phyloP scores from a whole-genome alignment of 53 echinoderm and acorn worm species.

The Holothuria leucospilota region DNA sequence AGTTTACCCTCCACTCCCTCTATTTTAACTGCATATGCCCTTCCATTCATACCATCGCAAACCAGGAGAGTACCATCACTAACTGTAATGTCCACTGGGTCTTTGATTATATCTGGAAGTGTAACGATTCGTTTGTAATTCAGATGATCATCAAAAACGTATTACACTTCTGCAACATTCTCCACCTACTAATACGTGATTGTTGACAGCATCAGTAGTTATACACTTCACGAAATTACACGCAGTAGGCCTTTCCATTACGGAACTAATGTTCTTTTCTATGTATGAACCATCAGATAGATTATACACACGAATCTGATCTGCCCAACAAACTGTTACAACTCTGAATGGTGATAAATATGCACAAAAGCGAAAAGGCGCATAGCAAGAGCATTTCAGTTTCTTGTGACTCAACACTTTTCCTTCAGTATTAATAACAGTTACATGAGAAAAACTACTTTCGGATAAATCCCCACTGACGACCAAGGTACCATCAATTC shows the following conservation, averaged over 20 bases:
- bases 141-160: constrained; percentile 13
- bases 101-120: not conserved
- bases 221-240: not conserved
- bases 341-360: too few species aligned
- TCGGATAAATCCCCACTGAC: not conserved
- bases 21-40: not conserved
- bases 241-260: not conserved
- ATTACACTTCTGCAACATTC: not conserved
- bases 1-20: not conserved
- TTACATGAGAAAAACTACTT: not conserved
- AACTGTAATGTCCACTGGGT: not conserved
- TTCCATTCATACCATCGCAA: not conserved
- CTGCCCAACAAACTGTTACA: too few species aligned
- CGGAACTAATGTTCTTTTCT: not conserved
- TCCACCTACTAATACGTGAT: not conserved
- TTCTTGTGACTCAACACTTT: not conserved
- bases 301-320: not conserved
- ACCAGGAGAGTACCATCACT: not conserved
- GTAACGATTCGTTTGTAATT: not conserved
- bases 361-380: too few species aligned
- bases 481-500: not conserved
- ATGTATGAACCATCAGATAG: not conserved
- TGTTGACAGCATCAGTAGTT: not conserved
- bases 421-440: not conserved
- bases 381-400: too few species aligned